Percentiles rank a stretch among this genome's conserved stretches.
Conservation (phyloP, 2,888 invertebrate genomes). For the Pyrrhosoma nymphula region DNA sequence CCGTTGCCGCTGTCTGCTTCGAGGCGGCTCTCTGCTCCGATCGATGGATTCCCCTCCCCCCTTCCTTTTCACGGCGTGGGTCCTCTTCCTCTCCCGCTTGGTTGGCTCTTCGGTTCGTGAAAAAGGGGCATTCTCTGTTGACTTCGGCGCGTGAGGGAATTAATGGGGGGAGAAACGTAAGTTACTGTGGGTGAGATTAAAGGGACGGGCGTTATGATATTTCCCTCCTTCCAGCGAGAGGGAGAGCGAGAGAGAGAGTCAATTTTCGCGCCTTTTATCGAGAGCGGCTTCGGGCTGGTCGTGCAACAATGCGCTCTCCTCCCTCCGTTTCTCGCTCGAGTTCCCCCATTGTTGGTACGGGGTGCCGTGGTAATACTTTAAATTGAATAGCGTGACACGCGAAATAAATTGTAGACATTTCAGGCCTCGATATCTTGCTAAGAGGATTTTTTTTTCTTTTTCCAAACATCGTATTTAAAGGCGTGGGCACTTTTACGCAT, state of each 20-base stretch:
- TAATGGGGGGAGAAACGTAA: neutral
- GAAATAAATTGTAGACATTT: neutral
- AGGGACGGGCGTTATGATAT: constrained; percentile 5
- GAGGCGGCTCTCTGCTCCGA: neutral
- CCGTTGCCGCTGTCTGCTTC: neutral
- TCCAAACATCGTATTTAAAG: too few relatives aligned
- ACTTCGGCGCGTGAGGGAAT: neutral
- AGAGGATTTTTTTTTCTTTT: neutral
- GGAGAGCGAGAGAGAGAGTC: neutral
- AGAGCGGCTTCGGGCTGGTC: neutral
- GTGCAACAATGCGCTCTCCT: neutral
- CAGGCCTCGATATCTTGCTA: neutral
- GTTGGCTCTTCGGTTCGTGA: neutral
- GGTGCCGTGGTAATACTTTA: neutral
- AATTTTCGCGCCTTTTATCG: neutral
- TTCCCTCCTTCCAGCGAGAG: neutral
- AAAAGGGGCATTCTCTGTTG: neutral
- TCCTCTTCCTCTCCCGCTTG: neutral
- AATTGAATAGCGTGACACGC: neutral
- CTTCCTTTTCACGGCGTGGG: neutral
- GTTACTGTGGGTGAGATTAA: neutral
- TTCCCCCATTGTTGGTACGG: neutral
- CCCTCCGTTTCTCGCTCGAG: neutral
- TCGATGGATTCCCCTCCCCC: neutral
- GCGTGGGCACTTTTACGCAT: too few relatives aligned